These are phyloP conservation scores for Phymastichus coffea DNA, from an alignment of 1,140 invertebrate species.

Conservation along the genomic window DNA sequence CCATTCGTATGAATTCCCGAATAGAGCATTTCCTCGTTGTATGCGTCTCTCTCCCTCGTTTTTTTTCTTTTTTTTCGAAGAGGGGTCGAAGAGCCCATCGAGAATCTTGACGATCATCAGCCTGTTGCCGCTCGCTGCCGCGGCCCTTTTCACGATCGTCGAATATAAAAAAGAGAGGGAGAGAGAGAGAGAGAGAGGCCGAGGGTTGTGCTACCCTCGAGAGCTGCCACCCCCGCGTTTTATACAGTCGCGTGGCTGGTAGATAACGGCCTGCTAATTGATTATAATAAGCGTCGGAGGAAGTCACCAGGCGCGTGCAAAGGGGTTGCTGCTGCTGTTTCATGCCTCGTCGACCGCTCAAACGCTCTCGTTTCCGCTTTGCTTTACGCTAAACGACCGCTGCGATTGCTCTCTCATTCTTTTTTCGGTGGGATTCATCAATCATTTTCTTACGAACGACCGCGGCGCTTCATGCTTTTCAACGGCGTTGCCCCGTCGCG, in stretches of 20 bases:
- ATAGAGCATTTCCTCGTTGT: not conserved
- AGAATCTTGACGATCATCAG: slow-evolving; percentile 53
- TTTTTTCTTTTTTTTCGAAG: slow-evolving; percentile 5
- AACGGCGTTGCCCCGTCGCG: too few relatives aligned
- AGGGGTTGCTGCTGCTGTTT: slow-evolving; percentile 36
- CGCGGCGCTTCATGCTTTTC: too few relatives aligned
- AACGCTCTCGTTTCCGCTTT: slow-evolving; percentile 35
- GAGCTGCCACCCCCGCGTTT: slow-evolving; percentile 16
- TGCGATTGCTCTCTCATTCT: too few relatives aligned
- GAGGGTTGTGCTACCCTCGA: slow-evolving; percentile 53
- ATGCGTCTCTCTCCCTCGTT: not conserved
- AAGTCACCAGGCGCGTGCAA: slow-evolving; percentile 22
- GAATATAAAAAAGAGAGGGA: slow-evolving; percentile 48
- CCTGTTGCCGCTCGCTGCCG: slow-evolving; percentile 48
- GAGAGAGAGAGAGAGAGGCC: too few relatives aligned
- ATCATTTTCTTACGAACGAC: not conserved
- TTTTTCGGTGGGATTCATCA: not conserved
- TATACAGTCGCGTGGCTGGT: slow-evolving; percentile 41
- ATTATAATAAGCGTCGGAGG: slow-evolving; percentile 51
- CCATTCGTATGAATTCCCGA: slow-evolving; percentile 9
- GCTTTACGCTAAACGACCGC: not conserved
- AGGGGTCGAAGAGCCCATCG: slow-evolving; percentile 1
- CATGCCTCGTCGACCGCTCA: slow-evolving; percentile 31
- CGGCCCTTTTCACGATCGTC: slow-evolving; percentile 11
- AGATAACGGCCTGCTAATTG: slow-evolving; percentile 55